Evolutionary conservation across 64 coral and sea anemone genomes (phyloP).

Genomic region (Porites australiensis): DNA sequence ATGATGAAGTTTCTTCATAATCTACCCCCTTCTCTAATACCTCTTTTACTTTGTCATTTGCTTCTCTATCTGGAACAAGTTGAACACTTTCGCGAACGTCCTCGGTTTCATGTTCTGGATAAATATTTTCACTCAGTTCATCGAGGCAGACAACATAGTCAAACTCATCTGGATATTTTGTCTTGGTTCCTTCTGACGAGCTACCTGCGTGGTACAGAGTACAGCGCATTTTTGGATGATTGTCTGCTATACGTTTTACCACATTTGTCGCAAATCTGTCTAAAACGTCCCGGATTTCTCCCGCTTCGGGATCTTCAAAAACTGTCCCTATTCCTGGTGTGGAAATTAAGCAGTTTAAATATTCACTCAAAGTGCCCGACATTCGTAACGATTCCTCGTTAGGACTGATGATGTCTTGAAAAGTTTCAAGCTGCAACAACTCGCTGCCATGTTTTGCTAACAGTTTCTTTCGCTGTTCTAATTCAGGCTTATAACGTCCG

Average conservation of each 20-base stretch:
- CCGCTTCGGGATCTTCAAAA: constrained; percentile 49
- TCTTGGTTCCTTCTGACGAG: constrained; percentile 65
- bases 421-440: constrained; percentile 30
- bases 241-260: constrained; percentile 25
- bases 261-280: constrained; percentile 30
- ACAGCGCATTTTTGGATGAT: constrained; percentile 60
- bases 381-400: constrained; percentile 11
- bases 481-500: background rate
- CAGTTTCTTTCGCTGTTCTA: constrained; percentile 27
- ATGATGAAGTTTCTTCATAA: constrained; percentile 20
- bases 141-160: constrained; percentile 61
- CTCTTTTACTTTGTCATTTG: constrained; percentile 23
- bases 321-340: constrained; percentile 28
- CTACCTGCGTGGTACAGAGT: constrained; percentile 48
- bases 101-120: constrained; percentile 42
- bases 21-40: constrained; percentile 29
- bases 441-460: constrained; percentile 39
- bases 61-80: background rate
- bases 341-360: constrained; percentile 24
- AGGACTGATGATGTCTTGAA: constrained; percentile 46
- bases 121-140: constrained; percentile 56
- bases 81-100: constrained; percentile 4
- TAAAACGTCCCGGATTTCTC: constrained; percentile 42
- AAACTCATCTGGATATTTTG: constrained; percentile 69
- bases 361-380: constrained; percentile 28